A percentile compares a stretch with the other conserved stretches of the same genome.
Conservation (phyloP, 1,140 invertebrate genomes). For the Rhyacophila brunnea region DNA sequence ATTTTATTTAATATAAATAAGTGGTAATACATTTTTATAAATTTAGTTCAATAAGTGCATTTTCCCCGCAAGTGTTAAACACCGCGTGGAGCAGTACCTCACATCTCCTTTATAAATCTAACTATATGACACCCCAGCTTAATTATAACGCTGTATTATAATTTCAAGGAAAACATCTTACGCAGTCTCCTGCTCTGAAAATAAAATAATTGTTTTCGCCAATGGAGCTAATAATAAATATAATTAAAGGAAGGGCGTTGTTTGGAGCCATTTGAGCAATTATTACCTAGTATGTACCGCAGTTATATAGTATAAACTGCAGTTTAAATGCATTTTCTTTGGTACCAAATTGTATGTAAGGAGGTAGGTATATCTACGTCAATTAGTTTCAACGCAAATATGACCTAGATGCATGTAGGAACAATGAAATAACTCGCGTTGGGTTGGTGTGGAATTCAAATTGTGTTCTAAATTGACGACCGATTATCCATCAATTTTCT, state of each 20-base stretch:
- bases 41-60: no score
- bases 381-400: not conserved
- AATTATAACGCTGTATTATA: conserved; percentile 29
- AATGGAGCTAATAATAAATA: conserved; percentile 10
- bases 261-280: no score
- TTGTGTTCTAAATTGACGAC: conserved; percentile 13
- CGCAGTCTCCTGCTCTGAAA: not conserved
- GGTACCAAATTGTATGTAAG: no score
- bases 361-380: no score
- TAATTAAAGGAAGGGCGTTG: conserved; percentile 17
- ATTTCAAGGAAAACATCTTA: conserved; percentile 26
- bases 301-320: no score
- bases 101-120: conserved; percentile 22
- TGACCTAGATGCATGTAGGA: conserved; percentile 26
- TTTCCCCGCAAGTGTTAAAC: not conserved
- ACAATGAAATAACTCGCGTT: conserved; percentile 20
- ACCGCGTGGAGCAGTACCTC: conserved; percentile 8
- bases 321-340: no score
- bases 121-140: conserved; percentile 25
- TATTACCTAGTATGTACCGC: no score
- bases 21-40: no score
- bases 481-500: conserved; percentile 11
- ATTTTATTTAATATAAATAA: no score
- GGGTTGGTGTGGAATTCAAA: conserved; percentile 11
- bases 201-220: conserved; percentile 1